Base-by-base conservation (phyloP, 1,140 invertebrate genomes). In the Sycobia sp. region DNA sequence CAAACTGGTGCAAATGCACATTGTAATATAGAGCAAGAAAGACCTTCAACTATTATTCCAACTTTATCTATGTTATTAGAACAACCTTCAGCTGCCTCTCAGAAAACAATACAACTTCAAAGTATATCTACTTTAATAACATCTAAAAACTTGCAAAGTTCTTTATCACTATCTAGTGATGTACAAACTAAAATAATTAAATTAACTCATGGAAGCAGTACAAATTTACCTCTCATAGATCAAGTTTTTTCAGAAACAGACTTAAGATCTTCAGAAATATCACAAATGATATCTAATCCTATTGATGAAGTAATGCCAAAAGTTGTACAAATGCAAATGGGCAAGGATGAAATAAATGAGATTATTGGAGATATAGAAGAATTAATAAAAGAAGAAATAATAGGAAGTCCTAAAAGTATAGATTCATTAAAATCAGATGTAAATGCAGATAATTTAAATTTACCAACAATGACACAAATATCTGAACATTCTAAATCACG, bases 31-130 rank as follows among this genome's bases (percentile, higher is more conserved):
- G 82, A 82, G 29, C 68, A 80, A 7, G 78, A 85, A 59, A 82
- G 86, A 23, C 87, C 87, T 0, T 88, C 87, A 0, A 84, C 84
- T 2, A 84, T 84, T 0, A 87, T 87, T 0, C 87, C 88, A 0
- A 89, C 88, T 0, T 73, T 89, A 0, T 88, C 87, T 0, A 86
- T 88, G 81, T 73, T 89, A 8, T 70, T 89, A n/a, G 87, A 89
- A 67, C 74, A 79, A 56, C 78, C 79, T 3, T 71, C 77, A 3
- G 79, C 71, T 59, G 46, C 73, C 7, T 71, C 76, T 14, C 68
- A 77, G 67, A 66, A 71, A 2, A 64, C 70, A 10, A 23, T 80
- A 20, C 65, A 55, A 22, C 38, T 55, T 16, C 38, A 50, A 51
- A 47, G 29, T 39, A 4, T 32, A 39, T 10, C 54, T 18, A 20